A percentile compares a stretch with the other conserved stretches of the same genome.
Evolutionary conservation across 2,113 vertebrate species (phyloP).

Genomic region (Orcinus orca): DNA sequence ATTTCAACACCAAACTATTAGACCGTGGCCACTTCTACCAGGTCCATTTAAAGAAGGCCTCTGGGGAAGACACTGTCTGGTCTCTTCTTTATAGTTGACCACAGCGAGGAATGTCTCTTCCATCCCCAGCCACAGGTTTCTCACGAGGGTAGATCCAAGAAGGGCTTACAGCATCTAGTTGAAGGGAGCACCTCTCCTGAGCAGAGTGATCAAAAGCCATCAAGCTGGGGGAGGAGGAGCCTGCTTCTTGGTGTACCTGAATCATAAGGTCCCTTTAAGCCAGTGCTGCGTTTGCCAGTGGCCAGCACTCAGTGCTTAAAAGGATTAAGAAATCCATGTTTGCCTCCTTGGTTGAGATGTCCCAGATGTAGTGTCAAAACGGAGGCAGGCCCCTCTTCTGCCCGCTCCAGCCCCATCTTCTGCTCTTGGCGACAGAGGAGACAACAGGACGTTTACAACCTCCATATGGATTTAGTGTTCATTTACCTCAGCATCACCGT

Average conservation of each 20-base stretch:
- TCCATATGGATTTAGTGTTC: constrained; percentile 71
- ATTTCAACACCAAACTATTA: constrained; percentile 15
- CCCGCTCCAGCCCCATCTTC: constrained; percentile 68
- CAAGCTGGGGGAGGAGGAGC: background rate
- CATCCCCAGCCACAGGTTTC: constrained; percentile 74
- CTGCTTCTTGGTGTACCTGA: background rate
- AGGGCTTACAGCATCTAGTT: constrained; percentile 37
- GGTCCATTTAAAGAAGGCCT: background rate
- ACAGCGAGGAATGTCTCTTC: constrained; percentile 33
- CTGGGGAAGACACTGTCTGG: background rate
- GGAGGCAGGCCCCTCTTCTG: constrained; percentile 52
- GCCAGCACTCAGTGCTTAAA: constrained; percentile 30
- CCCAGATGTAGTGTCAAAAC: constrained; percentile 34
- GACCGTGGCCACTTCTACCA: constrained; percentile 14
- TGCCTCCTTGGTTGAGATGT: background rate
- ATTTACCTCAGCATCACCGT: constrained; percentile 80
- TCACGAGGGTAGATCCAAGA: constrained; percentile 59
- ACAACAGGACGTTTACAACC: constrained; percentile 78
- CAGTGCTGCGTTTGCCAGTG: constrained; percentile 54
- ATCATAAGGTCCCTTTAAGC: background rate
- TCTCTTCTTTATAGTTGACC: constrained; percentile 54
- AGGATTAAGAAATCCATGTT: background rate
- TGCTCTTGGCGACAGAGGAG: constrained; percentile 56
- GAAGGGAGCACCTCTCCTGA: constrained; percentile 10
- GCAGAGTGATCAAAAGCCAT: constrained; percentile 61